Conservation (phyloP, 1,140 invertebrate genomes). For the Procambarus virginalis region DNA sequence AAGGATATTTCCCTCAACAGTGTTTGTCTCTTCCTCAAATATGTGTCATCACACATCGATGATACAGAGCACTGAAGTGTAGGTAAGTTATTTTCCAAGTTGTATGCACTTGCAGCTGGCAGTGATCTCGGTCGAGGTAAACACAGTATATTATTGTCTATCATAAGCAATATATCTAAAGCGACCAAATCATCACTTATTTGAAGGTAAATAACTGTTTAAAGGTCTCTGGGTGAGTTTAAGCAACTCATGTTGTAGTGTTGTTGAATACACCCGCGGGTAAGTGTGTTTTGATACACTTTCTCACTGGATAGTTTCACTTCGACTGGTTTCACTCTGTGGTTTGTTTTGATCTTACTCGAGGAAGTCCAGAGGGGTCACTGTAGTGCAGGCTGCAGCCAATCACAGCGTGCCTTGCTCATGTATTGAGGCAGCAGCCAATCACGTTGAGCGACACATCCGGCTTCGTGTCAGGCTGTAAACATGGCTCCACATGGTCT, state of each 20-base stretch:
- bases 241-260: background rate
- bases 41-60: too few relatives aligned
- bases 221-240: background rate
- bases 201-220: too few relatives aligned
- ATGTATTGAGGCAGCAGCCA: constrained; percentile 10
- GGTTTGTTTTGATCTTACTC: constrained; percentile 64
- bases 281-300: background rate
- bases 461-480: constrained; percentile 24
- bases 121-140: too few relatives aligned
- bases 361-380: constrained; percentile 61
- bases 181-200: too few relatives aligned
- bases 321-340: constrained; percentile 50
- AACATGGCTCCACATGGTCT: constrained; percentile 59
- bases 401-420: constrained; percentile 16
- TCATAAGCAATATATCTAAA: too few relatives aligned
- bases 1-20: too few relatives aligned
- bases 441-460: background rate
- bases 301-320: constrained; percentile 27
- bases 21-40: too few relatives aligned
- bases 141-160: too few relatives aligned
- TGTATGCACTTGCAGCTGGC: too few relatives aligned
- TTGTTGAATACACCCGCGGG: too few relatives aligned
- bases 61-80: too few relatives aligned
- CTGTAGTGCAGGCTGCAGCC: constrained; percentile 21
- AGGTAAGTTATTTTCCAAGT: too few relatives aligned